A percentile compares a stretch with the other conserved stretches of the same genome.
These are phyloP conservation scores for Hephaestus fuliginosus DNA, from an alignment of 2,797 vertebrate genomes.

Conservation along the genomic window DNA sequence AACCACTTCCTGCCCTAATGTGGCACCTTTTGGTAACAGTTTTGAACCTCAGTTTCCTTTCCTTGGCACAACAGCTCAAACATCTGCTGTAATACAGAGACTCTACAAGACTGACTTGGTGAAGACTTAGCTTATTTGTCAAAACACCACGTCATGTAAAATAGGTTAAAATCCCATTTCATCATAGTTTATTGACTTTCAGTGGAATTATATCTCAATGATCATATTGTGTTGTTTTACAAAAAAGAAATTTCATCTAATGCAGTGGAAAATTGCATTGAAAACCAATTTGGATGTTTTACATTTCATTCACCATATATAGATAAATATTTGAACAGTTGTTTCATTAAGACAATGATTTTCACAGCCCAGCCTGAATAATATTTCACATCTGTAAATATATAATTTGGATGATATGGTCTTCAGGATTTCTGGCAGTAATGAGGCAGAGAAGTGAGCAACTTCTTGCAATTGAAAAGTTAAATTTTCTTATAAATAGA, in stretches of 20 bases:
- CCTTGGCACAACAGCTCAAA: neutral
- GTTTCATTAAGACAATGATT: neutral
- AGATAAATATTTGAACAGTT: neutral
- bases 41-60: conserved; percentile 12
- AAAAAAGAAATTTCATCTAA: neutral
- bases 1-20: neutral
- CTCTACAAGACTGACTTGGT: conserved; percentile 5
- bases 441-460: neutral
- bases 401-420: neutral
- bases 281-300: neutral
- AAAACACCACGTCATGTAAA: neutral
- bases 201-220: neutral
- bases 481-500: conserved; percentile 16
- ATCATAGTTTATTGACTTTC: neutral
- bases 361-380: neutral
- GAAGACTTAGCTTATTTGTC: neutral
- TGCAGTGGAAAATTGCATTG: neutral
- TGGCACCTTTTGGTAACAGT: neutral
- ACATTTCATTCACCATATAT: neutral
- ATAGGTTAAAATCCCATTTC: neutral
- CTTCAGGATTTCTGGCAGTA: neutral
- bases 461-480: conserved; percentile 15
- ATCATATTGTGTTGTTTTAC: neutral
- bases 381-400: neutral
- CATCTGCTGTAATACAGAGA: neutral